Conservation (phyloP, 2,888 invertebrate species). For the Podabrus alpinus region DNA sequence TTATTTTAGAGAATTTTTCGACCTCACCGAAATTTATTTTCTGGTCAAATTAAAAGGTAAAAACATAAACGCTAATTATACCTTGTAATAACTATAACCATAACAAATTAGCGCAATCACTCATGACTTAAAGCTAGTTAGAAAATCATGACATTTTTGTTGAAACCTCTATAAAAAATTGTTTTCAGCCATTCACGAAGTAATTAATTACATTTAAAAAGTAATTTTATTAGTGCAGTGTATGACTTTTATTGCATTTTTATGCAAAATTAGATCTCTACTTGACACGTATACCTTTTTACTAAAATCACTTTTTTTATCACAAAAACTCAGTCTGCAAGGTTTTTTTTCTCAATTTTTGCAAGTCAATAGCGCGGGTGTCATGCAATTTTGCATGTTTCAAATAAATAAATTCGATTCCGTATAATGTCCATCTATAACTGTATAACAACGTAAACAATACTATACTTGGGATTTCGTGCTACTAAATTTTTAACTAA, state of each 20-base stretch:
- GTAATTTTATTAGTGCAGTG: not conserved
- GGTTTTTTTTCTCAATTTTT: not conserved
- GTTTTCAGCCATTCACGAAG: not conserved
- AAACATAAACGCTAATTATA: not conserved
- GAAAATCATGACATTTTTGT: not conserved
- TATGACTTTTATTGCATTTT: not conserved
- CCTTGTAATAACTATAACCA: not conserved
- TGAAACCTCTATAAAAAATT: not conserved
- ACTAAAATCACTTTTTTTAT: not conserved
- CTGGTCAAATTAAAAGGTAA: not conserved
- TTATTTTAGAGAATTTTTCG: no score
- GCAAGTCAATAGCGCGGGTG: not conserved
- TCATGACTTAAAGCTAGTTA: not conserved
- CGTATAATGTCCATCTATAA: not conserved
- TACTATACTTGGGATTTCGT: not conserved
- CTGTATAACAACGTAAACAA: not conserved
- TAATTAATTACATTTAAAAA: not conserved
- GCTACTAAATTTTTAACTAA: not conserved
- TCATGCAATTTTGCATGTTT: slow-evolving; percentile 2
- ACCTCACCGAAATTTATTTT: not conserved
- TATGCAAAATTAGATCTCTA: not conserved
- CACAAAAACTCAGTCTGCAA: not conserved
- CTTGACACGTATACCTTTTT: not conserved
- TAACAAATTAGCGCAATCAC: not conserved
- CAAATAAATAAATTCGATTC: not conserved